phyloP scores from a whole-genome alignment of 2,888 invertebrate species.

The Laspeyria flexula region DNA sequence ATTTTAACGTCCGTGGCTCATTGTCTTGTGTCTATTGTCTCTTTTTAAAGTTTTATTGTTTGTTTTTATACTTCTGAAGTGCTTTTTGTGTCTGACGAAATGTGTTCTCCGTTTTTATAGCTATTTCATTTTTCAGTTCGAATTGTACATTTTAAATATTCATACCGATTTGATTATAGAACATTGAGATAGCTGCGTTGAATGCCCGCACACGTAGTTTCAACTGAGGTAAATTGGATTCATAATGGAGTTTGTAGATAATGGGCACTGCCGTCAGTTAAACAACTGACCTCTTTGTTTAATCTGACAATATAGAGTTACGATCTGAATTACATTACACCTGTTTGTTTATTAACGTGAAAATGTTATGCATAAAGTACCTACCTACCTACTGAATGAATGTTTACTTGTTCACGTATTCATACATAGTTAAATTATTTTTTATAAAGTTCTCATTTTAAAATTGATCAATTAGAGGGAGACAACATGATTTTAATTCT shows the following conservation, averaged over 20 bases:
- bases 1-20: slow-evolving; percentile 67
- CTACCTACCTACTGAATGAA: too few relatives aligned
- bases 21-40: slow-evolving; percentile 77
- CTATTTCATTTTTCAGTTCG: slow-evolving; percentile 26
- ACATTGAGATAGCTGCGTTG: background rate
- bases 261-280: background rate
- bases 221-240: slow-evolving; percentile 9
- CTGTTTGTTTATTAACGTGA: background rate
- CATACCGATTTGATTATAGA: slow-evolving; percentile 1
- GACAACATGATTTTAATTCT: too few relatives aligned
- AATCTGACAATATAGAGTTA: background rate
- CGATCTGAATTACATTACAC: background rate
- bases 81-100: slow-evolving; percentile 56
- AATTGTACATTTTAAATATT: slow-evolving; percentile 19
- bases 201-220: slow-evolving; percentile 1
- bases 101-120: slow-evolving; percentile 36
- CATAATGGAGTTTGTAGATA: slow-evolving; percentile 7
- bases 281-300: background rate
- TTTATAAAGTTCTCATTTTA: too few relatives aligned
- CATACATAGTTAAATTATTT: too few relatives aligned
- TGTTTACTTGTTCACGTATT: background rate
- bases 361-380: background rate
- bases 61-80: slow-evolving; percentile 77
- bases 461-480: too few relatives aligned
- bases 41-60: slow-evolving; percentile 66